Evolutionary conservation across 2,797 vertebrate genomes (phyloP).

Genomic region (Peromyscus eremicus): DNA sequence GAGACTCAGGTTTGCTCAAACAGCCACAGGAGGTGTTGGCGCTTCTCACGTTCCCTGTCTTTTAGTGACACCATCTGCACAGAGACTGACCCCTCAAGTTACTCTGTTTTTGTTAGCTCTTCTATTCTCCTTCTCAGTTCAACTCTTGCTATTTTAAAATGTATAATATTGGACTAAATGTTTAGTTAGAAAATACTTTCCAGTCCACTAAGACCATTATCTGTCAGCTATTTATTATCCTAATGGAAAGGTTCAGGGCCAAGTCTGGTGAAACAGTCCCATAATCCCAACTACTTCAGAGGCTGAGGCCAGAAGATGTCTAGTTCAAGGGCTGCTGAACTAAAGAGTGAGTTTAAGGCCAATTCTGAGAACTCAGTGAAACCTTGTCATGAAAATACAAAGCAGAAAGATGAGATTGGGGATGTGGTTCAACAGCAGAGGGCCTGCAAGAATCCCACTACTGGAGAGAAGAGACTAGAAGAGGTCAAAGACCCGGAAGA

Average conservation of each 20-base stretch:
- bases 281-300: not conserved
- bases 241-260: constrained; percentile 45
- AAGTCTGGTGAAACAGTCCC: not conserved
- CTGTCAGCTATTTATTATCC: constrained; percentile 57
- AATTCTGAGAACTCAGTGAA: not conserved
- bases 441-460: not conserved
- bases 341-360: not conserved
- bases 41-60: not conserved
- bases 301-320: not conserved
- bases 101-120: not conserved
- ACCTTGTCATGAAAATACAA: not conserved
- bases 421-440: too few species aligned
- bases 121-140: not conserved
- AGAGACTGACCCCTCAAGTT: not conserved
- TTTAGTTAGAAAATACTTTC: constrained; percentile 73
- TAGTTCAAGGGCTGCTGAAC: not conserved
- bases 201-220: constrained; percentile 32
- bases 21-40: not conserved
- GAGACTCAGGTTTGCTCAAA: not conserved
- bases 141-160: constrained; percentile 59
- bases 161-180: constrained; percentile 68
- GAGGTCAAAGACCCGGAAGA: not conserved
- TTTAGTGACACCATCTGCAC: not conserved
- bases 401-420: not conserved
- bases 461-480: not conserved